Base-by-base conservation (phyloP, 2,113 vertebrate genomes). In the Clarias batrachus region DNA sequence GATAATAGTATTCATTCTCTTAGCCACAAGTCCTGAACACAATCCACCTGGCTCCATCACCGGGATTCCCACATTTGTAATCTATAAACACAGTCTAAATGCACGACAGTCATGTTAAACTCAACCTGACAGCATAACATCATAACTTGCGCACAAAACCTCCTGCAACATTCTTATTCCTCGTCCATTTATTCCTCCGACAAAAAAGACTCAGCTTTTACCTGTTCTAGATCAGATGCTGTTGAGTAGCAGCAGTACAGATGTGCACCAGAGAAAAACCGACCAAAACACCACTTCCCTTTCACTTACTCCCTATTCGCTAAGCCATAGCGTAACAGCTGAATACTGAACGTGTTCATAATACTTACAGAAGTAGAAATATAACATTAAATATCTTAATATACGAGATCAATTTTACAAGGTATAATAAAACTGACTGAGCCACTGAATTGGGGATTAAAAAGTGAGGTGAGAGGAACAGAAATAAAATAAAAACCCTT, bases 341-440 rank as follows among this genome's bases (percentile, higher is more conserved):
- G 96, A 96, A 96, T 95, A 96, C 95, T 95, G 96, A 92, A 93
- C 95, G 94, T 94, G 92, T 94, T 95, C 93, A 95, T 91, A 94
- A 96, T 91, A 94, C 94, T 96, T 89, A 90, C 90, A 86, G 30
- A 89, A 89, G 87, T 89, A 92, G 89, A 94, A 92, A 94, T 93
- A 93, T 93, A 92, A 89, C 90, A 93, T 91, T 91, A 93, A 92
- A 93, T 89, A 93, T 84, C 89, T 91, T 92, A 91, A 92, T 70
- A 79, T 63, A 77, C 89, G 65, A 91, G 93, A 92, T 81, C 52
- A 78, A 59, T 52, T 78, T 56, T 52, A 59, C 33, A 85, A 85
- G 71, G 79, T 30, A 62, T 80, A 59, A 86, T 80, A 59, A 86
- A 52, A 57, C 56, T 66, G 48, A 57, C 52, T 83, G 77, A 63